Evolutionary conservation across 2,113 vertebrate genomes (phyloP).

Genomic region (Actenoides hombroni): DNA sequence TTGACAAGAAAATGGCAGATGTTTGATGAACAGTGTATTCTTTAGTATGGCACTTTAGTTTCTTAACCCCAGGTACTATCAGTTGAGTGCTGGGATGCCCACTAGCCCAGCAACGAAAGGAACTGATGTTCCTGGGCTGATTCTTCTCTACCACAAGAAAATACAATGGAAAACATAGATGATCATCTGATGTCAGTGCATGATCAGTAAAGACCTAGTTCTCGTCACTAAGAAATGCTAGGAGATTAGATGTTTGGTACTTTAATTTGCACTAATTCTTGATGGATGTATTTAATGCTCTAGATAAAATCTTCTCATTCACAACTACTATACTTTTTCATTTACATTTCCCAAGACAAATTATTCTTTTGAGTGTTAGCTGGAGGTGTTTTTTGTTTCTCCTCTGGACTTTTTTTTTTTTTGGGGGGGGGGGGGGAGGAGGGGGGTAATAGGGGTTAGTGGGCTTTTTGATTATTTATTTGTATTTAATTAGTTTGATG

Average conservation of each 20-base stretch:
- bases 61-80: not conserved
- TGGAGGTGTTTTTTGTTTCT: not conserved
- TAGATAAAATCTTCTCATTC: not conserved
- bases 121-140: not conserved
- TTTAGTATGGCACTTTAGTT: not conserved
- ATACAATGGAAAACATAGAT: not conserved
- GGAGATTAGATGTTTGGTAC: not conserved
- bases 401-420: not conserved
- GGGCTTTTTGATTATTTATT: no score
- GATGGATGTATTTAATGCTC: not conserved
- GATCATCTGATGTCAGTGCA: not conserved
- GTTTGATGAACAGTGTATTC: not conserved
- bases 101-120: not conserved
- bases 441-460: no score
- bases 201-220: not conserved
- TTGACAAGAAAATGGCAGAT: not conserved
- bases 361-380: not conserved
- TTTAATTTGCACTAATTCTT: not conserved
- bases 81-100: not conserved
- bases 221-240: not conserved
- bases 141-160: not conserved
- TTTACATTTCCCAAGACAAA: not conserved
- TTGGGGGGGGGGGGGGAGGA: rapidly evolving
- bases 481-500: no score
- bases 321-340: not conserved